Evolutionary conservation across 2,797 vertebrate genomes (phyloP), one percentile per base, ranked within the genome.

Genomic region (Tympanoctomys barrerae): DNA sequence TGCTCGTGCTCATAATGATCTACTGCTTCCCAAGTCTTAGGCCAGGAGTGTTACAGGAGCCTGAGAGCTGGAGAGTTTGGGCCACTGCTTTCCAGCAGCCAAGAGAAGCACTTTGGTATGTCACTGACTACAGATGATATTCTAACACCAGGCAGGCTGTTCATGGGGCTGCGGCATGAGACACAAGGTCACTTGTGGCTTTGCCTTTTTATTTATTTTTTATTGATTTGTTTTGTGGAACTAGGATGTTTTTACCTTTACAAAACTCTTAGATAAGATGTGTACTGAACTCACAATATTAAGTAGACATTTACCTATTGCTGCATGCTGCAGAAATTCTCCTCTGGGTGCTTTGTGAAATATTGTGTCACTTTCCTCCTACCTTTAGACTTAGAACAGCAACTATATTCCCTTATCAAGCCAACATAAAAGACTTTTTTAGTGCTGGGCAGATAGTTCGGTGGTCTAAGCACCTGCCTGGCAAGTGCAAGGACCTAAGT

Each of bases 231-330:
- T 78, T 83, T 42, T 64, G 22, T 78, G 73, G 39, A 33, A 7
- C 62, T 42, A 3, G n/a, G 68, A 59, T 87, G 52, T 14, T 92
- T 97, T 79, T 91, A 10, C 42, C 49, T 90, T 88, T 42, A 52
- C 68, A 52, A 84, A 46, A 39, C 24, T 19, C 79, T 19, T 86
- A 59, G 46, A 13, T 1, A 19, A 70, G 46, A 71, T 7, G 12
- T 79, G 4, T 77, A 7, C 64, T 28, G 89, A 62, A 26, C 10
- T 54, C 2, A 12, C 11, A 36, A 46, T 64, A 70, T 49, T 46
- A 78, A 57, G 36, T 21, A 31, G 66, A 62, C 80, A 12, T 68
- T 75, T 57, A 9, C 64, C 46, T 57, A 42, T 70, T 49, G 7
- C 33, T 36, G 5, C 22, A n/a, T 11, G 11, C 57, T 0, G 0